Conservation (phyloP, 2,113 vertebrate genomes). For the Macrotus californicus region DNA sequence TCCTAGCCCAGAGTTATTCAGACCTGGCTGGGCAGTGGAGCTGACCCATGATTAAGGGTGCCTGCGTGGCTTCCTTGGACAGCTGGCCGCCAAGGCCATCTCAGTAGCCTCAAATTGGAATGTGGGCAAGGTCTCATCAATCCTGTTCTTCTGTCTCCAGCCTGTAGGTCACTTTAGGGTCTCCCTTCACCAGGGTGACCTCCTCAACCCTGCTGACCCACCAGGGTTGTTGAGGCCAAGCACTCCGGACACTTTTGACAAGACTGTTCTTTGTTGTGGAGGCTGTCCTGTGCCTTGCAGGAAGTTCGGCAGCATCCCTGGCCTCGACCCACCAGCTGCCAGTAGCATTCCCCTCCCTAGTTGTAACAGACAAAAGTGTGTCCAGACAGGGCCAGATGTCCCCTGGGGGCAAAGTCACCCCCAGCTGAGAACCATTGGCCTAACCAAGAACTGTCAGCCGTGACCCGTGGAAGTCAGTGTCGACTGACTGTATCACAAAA, state of each 20-base stretch:
- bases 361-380: neutral
- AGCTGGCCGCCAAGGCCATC: neutral
- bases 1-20: rapidly evolving
- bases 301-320: neutral
- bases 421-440: neutral
- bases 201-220: rapidly evolving
- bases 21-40: neutral
- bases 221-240: neutral
- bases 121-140: rapidly evolving
- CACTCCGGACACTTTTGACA: rapidly evolving
- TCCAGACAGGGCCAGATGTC: neutral
- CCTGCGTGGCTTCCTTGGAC: neutral
- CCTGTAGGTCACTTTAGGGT: neutral
- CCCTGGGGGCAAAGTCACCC: neutral
- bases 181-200: too few species aligned
- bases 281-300: rapidly evolving
- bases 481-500: rapidly evolving
- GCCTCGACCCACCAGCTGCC: neutral
- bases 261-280: rapidly evolving
- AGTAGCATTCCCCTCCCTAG: neutral
- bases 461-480: neutral
- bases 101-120: neutral
- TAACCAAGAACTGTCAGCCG: neutral
- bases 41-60: neutral
- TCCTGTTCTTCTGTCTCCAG: neutral